Evolutionary conservation across 2,113 vertebrate species (phyloP).

Genomic region (Passer domesticus): DNA sequence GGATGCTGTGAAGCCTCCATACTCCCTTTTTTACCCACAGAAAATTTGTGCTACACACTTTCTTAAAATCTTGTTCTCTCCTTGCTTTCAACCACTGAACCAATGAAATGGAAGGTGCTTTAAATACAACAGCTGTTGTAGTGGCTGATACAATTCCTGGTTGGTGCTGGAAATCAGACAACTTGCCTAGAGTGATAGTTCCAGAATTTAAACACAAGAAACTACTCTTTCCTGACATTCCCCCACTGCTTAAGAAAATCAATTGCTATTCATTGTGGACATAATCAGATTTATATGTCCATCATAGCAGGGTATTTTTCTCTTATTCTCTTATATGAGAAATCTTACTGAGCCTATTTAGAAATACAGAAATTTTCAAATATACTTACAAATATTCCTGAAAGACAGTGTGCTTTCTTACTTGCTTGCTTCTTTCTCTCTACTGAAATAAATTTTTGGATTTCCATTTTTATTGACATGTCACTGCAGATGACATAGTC

Average conservation of each 20-base stretch:
- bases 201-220: neutral
- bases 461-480: neutral
- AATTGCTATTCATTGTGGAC: neutral
- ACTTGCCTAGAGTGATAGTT: neutral
- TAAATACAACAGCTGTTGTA: neutral
- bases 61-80: neutral
- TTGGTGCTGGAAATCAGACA: neutral
- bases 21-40: neutral
- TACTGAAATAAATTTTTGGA: neutral
- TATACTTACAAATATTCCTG: neutral
- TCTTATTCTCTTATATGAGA: neutral
- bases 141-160: neutral
- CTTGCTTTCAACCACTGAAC: neutral
- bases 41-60: neutral
- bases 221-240: neutral
- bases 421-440: neutral
- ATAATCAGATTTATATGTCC: neutral
- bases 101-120: neutral
- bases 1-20: neutral
- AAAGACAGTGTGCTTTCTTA: neutral
- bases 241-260: neutral
- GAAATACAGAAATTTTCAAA: neutral
- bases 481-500: neutral
- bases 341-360: neutral
- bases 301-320: neutral